Evolutionary conservation across 2,113 vertebrate genomes (phyloP).

Genomic region (Hippocampus zosterae): DNA sequence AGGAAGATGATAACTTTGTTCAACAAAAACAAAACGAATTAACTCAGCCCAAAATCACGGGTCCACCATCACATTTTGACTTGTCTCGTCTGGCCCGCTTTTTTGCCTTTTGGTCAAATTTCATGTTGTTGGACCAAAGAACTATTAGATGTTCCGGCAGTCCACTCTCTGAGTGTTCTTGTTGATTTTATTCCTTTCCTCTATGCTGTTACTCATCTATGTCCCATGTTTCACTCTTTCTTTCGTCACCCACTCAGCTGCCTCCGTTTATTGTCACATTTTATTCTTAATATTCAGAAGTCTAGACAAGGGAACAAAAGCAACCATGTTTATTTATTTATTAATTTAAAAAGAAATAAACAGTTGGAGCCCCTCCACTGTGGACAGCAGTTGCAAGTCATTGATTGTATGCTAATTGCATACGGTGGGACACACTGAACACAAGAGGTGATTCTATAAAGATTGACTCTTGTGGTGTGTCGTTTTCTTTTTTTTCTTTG

Average conservation of each 20-base stretch:
- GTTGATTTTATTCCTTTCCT: background rate
- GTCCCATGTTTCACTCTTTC: conserved; percentile 17
- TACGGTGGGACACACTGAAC: conserved; percentile 38
- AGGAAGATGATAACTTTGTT: too few species aligned
- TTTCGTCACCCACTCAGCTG: conserved; percentile 1
- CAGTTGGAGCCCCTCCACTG: conserved; percentile 32
- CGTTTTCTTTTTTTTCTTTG: too few species aligned
- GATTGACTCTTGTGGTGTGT: background rate
- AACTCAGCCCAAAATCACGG: too few species aligned
- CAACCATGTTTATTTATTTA: conserved; percentile 16
- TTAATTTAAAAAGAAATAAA: too few species aligned
- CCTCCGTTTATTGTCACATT: conserved; percentile 49
- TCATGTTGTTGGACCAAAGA: background rate
- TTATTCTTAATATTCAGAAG: conserved; percentile 61
- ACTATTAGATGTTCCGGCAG: background rate
- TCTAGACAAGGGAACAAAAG: conserved; percentile 46
- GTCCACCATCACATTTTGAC: too few species aligned
- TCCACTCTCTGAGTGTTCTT: background rate
- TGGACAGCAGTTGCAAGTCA: conserved; percentile 40
- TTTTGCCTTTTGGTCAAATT: too few species aligned
- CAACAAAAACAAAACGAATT: too few species aligned
- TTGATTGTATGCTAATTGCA: conserved; percentile 49
- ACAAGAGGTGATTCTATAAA: conserved; percentile 21
- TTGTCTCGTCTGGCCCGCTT: too few species aligned
- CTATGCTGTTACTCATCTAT: conserved; percentile 2